These are phyloP conservation scores for Volucella inanis DNA, from an alignment of 2,888 invertebrate genomes.

Conservation along the genomic window DNA sequence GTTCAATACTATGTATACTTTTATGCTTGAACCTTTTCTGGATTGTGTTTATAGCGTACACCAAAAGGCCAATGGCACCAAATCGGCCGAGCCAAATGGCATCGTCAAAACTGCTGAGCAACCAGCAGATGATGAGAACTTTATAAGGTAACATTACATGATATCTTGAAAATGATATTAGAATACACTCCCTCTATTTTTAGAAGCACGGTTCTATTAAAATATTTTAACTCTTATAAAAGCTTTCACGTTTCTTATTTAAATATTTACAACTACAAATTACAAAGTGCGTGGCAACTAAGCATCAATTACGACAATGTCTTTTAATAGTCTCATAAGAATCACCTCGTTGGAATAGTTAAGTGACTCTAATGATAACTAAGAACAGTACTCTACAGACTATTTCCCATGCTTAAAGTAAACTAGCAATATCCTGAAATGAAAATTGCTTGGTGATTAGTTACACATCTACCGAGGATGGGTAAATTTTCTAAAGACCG, in stretches of 20 bases:
- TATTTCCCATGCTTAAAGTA: conserved; percentile 2
- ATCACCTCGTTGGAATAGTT: conserved; percentile 3
- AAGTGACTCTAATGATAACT: conserved; percentile 14
- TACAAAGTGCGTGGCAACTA: conserved; percentile 8
- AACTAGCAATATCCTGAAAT: conserved; percentile 29
- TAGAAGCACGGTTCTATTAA: background rate
- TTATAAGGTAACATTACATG: too few species aligned
- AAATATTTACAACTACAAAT: background rate
- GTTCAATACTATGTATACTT: too few species aligned
- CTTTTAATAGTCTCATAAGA: conserved; percentile 2
- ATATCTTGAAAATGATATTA: too few species aligned
- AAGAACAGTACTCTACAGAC: conserved; percentile 13
- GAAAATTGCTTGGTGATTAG: conserved; percentile 37
- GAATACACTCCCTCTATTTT: too few species aligned
- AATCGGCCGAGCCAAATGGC: too few species aligned
- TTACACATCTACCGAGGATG: conserved; percentile 23
- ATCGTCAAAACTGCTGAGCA: too few species aligned
- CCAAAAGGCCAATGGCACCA: too few species aligned
- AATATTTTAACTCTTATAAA: background rate
- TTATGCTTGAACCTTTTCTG: too few species aligned
- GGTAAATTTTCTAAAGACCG: background rate
- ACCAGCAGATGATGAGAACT: too few species aligned
- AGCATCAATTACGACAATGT: background rate
- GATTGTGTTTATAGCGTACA: too few species aligned
- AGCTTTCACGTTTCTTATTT: background rate